Conservation (phyloP, 1,140 invertebrate species). For the Drosophila kohkoa region DNA sequence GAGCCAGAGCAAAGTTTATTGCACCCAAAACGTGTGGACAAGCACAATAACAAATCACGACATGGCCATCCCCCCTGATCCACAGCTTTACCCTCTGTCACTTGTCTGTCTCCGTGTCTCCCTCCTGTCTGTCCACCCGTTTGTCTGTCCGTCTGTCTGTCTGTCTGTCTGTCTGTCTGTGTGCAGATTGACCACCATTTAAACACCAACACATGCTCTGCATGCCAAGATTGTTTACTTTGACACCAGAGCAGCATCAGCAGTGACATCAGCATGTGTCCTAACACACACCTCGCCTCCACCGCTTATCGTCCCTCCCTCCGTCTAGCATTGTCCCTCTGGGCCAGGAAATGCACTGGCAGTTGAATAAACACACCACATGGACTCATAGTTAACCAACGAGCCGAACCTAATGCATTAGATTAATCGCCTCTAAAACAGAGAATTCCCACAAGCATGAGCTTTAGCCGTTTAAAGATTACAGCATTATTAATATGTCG, state of each 20-base stretch:
- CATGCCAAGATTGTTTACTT: constrained; percentile 51
- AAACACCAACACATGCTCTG: constrained; percentile 41
- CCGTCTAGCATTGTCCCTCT: no score
- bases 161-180: not conserved
- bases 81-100: not conserved
- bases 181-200: constrained; percentile 44
- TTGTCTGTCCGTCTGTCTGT: not conserved
- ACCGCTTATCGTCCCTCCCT: not conserved
- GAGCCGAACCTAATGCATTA: not conserved
- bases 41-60: constrained; percentile 53
- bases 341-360: constrained; percentile 16
- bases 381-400: not conserved
- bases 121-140: not conserved
- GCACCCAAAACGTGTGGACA: constrained; percentile 56
- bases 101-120: not conserved
- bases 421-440: not conserved
- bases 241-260: constrained; percentile 37
- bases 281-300: not conserved
- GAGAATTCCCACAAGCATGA: not conserved
- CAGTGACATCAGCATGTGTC: constrained; percentile 14
- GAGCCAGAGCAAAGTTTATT: constrained; percentile 56
- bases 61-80: not conserved
- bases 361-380: constrained; percentile 5
- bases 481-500: not conserved
- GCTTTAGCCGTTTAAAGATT: not conserved